Evolutionary conservation across 2,797 vertebrate species (phyloP), one percentile per base, ranked within the genome.

Genomic region (Halcyon leucocephala): DNA sequence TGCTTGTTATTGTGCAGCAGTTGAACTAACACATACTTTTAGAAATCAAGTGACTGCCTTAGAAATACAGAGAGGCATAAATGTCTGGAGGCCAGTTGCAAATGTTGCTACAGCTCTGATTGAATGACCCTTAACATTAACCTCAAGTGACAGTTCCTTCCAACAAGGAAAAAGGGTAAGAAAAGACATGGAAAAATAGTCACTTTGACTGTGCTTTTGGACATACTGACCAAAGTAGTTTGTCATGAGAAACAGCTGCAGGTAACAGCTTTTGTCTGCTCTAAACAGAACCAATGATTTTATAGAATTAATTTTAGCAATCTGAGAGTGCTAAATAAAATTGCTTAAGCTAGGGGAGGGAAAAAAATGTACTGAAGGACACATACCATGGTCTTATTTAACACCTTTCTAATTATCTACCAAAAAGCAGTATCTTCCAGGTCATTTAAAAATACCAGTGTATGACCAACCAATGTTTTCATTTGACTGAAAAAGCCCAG

Each of bases 51-150:
- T 76, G 69, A 37, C 90, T 94, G 82, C 70, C 58, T 90, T 31
- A 31, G 71, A 96, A 95, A 96, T 95, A 24, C 55, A 65, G 70
- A 78, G 57, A 93, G 89, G 65, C 92, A 94, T 78, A 91, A 93
- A 71, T 87, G 80, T 69, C 92, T 93, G 49, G 70, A 90, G 87
- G 95, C 80, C 88, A 95, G 42, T 70, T 83, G 61, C 51, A 89
- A 84, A 62, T 29, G 35, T 80, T 88, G 61, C 67, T 64, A 69
- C 66, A 65, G 12, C 26, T 91, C 48, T 94, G 93, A 90, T 15
- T 82, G 71, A 96, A 78, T 82, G 76, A 78, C 64, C 85, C 67
- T 84, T 82, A 74, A 89, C 57, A 84, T 92, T 95, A 96, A 93
- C 78, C 41, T 78, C 83, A 90, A 85, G n/a, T 80, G 81, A 92